Base-by-base conservation (phyloP, 2,888 invertebrate species). In the Cerastoderma edule region DNA sequence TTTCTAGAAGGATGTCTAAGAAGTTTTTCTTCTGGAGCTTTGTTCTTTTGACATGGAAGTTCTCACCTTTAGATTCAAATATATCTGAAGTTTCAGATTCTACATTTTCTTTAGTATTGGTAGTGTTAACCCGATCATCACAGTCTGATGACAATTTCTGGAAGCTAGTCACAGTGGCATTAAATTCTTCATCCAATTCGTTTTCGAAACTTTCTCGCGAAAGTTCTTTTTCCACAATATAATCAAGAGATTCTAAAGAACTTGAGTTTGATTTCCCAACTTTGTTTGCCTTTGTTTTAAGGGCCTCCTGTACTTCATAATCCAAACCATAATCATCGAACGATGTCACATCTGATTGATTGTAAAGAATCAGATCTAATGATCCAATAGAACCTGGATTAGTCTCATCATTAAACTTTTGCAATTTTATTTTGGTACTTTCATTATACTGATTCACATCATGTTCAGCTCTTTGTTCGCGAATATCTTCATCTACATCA, bases 1-100 rank as follows among this genome's bases (percentile, higher is more conserved):
- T 53, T 10, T 69, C 67, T 19, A 78, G 28, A 27, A 78, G 69
- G 22, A 75, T 22, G 69, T 81, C 81, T n/a, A 81, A 54, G 13
- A 75, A 78, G 67, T 60, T 50, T 57, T 39, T 48, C 8, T 68
- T n/a, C 50, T 28, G n/a, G n/a, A 66, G 33, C 22, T 30, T 30
- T 8, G 60, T 32, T 39, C 35, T 60, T 53, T 53, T 5, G 10
- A 53, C 53, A 27, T 53, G n/a, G n/a, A n/a, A n/a, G n/a, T n/a
- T n/a, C n/a, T n/a, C n/a, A n/a, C n/a, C n/a, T n/a, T n/a, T n/a
- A n/a, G n/a, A n/a, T n/a, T n/a, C n/a, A n/a, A n/a, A n/a, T n/a
- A n/a, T n/a, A n/a, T n/a, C n/a, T n/a, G n/a, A n/a, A n/a, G n/a
- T 53, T 53, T 53, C 3, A 22, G 2, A 10, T 5, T 22, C 53